Percentiles rank a stretch among this genome's conserved stretches.
These are phyloP conservation scores for Holacanthus passer DNA, from an alignment of 2,113 vertebrate species.

Conservation along the genomic window DNA sequence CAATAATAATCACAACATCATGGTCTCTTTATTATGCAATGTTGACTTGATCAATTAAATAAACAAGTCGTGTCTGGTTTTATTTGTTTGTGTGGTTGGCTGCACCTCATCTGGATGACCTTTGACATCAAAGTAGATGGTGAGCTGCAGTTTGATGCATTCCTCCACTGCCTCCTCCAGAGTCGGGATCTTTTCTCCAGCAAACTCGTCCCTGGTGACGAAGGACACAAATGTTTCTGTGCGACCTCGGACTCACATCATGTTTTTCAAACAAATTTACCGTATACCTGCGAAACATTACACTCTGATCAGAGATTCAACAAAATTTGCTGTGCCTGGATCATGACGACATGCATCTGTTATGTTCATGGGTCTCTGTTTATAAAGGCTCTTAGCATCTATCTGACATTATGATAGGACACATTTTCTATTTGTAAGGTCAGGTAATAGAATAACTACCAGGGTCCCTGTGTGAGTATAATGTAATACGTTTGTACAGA, in stretches of 20 bases:
- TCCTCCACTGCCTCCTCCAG: constrained; percentile 92
- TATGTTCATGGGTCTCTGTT: no score
- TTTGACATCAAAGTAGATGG: constrained; percentile 97
- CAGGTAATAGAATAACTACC: no score
- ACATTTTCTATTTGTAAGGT: not conserved
- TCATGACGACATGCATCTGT: not conserved
- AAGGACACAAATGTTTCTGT: constrained; percentile 4
- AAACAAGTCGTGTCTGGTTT: not conserved
- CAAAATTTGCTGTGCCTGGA: not conserved
- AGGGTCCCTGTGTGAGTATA: no score
- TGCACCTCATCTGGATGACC: constrained; percentile 92
- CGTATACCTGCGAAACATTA: not conserved
- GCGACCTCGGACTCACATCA: not conserved
- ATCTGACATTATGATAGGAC: not conserved
- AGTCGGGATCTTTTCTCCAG: constrained; percentile 92
- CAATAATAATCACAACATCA: not conserved
- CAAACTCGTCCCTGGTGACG: constrained; percentile 86
- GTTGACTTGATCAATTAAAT: constrained; percentile 29
- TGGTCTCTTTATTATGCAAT: constrained; percentile 8
- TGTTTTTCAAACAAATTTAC: not conserved
- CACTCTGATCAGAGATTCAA: not conserved
- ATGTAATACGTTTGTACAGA: not conserved
- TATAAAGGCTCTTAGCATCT: not conserved
- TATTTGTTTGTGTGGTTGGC: constrained; percentile 22
- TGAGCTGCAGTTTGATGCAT: constrained; percentile 88